Evolutionary conservation across 2,888 invertebrate species (phyloP), one percentile per base, ranked within the genome.

Genomic region (Drosophila birchii): DNA sequence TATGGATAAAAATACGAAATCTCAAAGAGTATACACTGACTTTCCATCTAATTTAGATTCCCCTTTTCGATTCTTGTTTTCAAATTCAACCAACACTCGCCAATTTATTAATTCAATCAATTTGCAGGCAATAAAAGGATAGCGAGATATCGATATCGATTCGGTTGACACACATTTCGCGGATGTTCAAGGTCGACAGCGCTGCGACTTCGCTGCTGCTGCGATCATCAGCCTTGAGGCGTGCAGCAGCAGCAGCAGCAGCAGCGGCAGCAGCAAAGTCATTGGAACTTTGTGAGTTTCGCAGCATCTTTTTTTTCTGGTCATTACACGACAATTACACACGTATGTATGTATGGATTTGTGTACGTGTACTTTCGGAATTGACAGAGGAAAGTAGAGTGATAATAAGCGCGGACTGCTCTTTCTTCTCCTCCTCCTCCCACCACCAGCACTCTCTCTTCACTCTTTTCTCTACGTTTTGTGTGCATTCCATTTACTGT

Each of bases 61-160:
- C 34, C 43, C n/a, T 0, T 43, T 43, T 47, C 12, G 29, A 53
- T 38, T 74, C 44, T 57, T 36, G 55, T 34, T 74, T 60, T 60
- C 45, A 74, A 74, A 55, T 68, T 44, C 6, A 36, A 36, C 51
- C 26, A 45, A 49, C 32, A 54, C 47, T 39, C 18, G 44, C 29
- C 53, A 49, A 86, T 83, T 78, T 49, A 86, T 83, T 75, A 71
- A 80, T 71, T 86, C 54, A 86, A 83, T 86, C 75, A 83, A 82
- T 76, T 75, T 54, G 68, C 64, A 54, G 51, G 45, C 81, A 80
- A 83, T 80, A 75, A 82, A 86, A 82, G 84, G 84, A 80, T 61
- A 36, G 51, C 39, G 18, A 29, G 29, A 32, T 55, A 86, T 86
- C 81, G 78, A 80, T 61, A 36, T 56, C 38, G 47, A 32, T 54